Conservation (phyloP, 2,113 vertebrate species). For the Phalacrocorax brasilianus region DNA sequence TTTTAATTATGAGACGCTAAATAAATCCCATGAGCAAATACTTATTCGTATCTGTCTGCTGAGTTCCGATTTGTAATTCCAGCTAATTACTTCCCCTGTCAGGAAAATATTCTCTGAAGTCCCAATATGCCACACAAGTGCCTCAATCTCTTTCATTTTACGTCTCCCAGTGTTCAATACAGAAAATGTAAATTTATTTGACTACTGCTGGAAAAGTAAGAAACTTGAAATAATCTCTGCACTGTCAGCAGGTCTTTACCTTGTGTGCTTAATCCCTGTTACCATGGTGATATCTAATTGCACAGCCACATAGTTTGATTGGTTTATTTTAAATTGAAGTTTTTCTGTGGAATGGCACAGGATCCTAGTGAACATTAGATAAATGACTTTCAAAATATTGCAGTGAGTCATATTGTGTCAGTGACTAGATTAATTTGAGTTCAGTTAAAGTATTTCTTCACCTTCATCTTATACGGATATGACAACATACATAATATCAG, state of each 20-base stretch:
- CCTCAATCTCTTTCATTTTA: background rate
- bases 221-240: conserved; percentile 54
- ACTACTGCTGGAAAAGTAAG: conserved; percentile 27
- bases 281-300: conserved; percentile 58
- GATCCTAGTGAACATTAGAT: background rate
- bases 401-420: conserved; percentile 1
- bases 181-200: conserved; percentile 30
- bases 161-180: background rate
- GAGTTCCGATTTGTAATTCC: conserved; percentile 47
- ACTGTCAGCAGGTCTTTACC: conserved; percentile 36
- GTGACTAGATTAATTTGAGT: conserved; percentile 1
- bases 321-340: conserved; percentile 60
- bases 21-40: conserved; percentile 6
- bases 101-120: conserved; percentile 50
- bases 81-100: conserved; percentile 64
- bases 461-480: background rate
- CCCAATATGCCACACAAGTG: background rate
- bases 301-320: background rate
- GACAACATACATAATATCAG: background rate
- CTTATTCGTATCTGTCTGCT: conserved; percentile 25
- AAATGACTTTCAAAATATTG: conserved; percentile 33
- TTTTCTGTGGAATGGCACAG: background rate
- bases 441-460: background rate
- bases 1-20: conserved; percentile 45
- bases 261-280: conserved; percentile 36